Percentiles rank a stretch among this genome's conserved stretches.
These are phyloP conservation scores for Pao palembangensis DNA, from an alignment of 2,113 vertebrate species.

Conservation along the genomic window DNA sequence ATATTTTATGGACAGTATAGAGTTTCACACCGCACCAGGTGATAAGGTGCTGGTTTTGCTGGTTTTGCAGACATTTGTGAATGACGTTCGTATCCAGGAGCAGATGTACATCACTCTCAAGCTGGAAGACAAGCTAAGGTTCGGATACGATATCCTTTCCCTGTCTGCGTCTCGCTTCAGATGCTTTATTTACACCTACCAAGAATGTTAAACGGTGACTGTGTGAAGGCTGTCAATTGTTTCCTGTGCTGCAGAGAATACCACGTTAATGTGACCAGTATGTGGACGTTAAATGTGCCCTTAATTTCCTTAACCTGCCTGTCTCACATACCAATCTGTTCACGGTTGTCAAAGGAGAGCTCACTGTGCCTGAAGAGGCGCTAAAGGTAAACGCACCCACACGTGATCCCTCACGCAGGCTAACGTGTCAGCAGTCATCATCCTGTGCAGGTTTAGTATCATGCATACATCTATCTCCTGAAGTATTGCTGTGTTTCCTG, in stretches of 20 bases:
- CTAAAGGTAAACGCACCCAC: conserved; percentile 82
- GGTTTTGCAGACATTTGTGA: conserved; percentile 90
- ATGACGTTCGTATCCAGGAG: conserved; percentile 95
- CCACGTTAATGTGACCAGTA: neutral
- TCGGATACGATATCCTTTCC: conserved; percentile 99
- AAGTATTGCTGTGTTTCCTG: neutral
- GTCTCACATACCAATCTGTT: conserved; percentile 96
- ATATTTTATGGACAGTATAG: too few species aligned
- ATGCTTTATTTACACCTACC: neutral
- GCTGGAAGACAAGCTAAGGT: conserved; percentile 94
- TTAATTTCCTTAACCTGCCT: conserved; percentile 72
- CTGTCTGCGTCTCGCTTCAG: neutral
- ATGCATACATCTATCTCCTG: neutral
- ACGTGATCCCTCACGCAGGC: neutral
- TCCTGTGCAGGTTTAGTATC: neutral
- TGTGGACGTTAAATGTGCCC: neutral
- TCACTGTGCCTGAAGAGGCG: conserved; percentile 96
- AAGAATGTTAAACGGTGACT: neutral
- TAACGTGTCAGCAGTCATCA: neutral
- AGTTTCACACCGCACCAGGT: too few species aligned
- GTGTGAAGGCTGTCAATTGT: too few species aligned
- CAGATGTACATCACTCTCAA: conserved; percentile 97
- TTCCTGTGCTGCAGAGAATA: neutral
- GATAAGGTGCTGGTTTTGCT: neutral
- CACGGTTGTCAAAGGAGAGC: conserved; percentile 92